Evolutionary conservation across 2,113 vertebrate genomes (phyloP), one percentile per base, ranked within the genome.

Genomic region (Rostratula benghalensis): DNA sequence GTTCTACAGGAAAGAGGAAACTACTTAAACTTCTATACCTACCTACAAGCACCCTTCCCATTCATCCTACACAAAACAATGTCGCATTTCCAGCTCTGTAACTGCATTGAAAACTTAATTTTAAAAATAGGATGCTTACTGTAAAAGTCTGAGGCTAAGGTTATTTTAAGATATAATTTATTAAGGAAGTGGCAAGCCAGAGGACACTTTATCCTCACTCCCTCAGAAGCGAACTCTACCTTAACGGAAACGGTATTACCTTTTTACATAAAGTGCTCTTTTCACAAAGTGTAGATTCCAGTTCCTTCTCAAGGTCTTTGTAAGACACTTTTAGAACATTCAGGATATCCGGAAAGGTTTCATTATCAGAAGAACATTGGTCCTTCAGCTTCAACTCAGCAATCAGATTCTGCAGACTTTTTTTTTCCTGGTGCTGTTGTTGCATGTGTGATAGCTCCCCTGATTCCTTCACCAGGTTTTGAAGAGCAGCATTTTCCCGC

Each of bases 381-480:
- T 95, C 84, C 61, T 94, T 98, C 59, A 97, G 95, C 76, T 99
- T 95, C 87, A 97, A 73, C 31, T 98, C 97, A 17, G 71, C 43
- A 30, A 76, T 41, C 46, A 89, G 60, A 28, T 48, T 75, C 60
- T 87, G 92, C 24, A 98, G 75, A 11, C 74, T 90, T 31, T 70
- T 39, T 46, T 90, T 98, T 73, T 96, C 93, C 63, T 91, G 95
- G 56, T 94, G 86, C 37, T 98, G 96, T 21, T 5, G 76, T 88
- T 97, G 95, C 37, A 79, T 24, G 13, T 41, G 74, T 51, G 93
- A 22, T 1, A 97, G 78, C 19, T 93, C 87, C 78, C 97, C 89
- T 67, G 53, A 92, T 79, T 98, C 94, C 50, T 91, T 85, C 64
- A 98, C 53, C 30, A 94, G 95, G 35, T 65, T 91, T 85, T 96